Evolutionary conservation across 1,140 invertebrate species (phyloP).

Genomic region (Lepidurus couesii): DNA sequence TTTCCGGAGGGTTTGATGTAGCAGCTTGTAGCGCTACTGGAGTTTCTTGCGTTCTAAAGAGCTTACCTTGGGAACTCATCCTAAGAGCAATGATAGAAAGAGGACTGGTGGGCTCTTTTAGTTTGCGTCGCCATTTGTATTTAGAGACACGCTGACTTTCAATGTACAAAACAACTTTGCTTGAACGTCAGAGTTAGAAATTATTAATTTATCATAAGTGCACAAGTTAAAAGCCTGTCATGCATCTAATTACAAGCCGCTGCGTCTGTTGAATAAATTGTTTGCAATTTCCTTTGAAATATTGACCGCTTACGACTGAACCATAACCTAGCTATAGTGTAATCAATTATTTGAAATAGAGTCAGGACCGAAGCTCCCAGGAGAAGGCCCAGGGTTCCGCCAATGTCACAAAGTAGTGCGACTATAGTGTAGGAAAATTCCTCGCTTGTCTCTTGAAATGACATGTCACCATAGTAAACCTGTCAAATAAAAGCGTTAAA

Average conservation of each 20-base stretch:
- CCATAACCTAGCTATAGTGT: not conserved
- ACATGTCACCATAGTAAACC: conserved; percentile 37
- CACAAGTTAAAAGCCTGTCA: not conserved
- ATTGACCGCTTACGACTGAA: not conserved
- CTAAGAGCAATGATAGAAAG: not conserved
- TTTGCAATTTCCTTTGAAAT: not conserved
- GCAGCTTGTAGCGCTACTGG: not conserved
- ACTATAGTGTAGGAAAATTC: conserved; percentile 40
- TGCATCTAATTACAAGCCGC: not conserved
- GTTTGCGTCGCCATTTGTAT: not conserved
- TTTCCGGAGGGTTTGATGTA: not conserved
- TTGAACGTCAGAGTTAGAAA: not conserved
- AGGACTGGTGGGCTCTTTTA: not conserved
- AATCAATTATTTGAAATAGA: not conserved
- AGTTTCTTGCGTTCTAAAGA: not conserved
- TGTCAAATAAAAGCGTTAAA: not conserved
- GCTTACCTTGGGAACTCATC: not conserved
- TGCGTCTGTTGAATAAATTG: not conserved
- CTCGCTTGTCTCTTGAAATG: conserved; percentile 40
- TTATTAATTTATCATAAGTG: not conserved
- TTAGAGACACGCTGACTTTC: not conserved
- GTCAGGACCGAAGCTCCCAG: conserved; percentile 41
- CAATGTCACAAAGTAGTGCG: conserved; percentile 42
- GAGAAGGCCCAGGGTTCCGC: conserved; percentile 43
- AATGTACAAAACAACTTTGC: not conserved